Conservation (phyloP, 2,113 vertebrate species). For the Oreochromis aureus region DNA sequence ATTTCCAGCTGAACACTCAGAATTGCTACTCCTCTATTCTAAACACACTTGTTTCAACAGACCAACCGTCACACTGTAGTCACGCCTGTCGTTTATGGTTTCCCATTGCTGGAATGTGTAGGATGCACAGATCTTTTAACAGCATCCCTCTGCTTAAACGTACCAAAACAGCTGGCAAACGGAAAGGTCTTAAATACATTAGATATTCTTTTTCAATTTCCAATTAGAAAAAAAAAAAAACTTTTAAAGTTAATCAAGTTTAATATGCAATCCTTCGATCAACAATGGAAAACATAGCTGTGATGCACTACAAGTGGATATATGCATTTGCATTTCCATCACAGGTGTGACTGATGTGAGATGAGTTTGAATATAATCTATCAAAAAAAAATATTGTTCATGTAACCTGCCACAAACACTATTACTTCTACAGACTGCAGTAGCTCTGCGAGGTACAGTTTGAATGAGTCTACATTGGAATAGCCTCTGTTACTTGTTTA, state of each 20-base stretch:
- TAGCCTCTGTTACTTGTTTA: conserved; percentile 11
- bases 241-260: not conserved
- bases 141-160: not conserved
- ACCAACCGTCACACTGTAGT: conserved; percentile 54
- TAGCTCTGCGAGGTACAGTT: conserved; percentile 1
- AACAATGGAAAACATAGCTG: not conserved
- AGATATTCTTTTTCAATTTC: not conserved
- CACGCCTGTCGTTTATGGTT: conserved; percentile 22
- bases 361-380: conserved; percentile 47
- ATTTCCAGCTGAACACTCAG: conserved; percentile 38
- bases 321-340: not conserved
- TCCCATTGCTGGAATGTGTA: not conserved
- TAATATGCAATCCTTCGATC: not conserved
- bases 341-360: conserved; percentile 42
- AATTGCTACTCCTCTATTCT: not conserved
- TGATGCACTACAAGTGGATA: not conserved
- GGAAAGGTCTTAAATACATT: not conserved
- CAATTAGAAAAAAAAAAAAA: not conserved
- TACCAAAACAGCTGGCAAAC: not conserved
- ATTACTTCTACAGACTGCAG: conserved; percentile 2
- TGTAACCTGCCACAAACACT: conserved; percentile 25
- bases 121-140: not conserved
- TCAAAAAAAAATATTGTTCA: conserved; percentile 32
- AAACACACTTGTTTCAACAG: conserved; percentile 27
- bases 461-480: not conserved